Percentiles rank a stretch among this genome's conserved stretches.
Evolutionary conservation across 2,888 invertebrate genomes (phyloP).

Genomic region (Seira musarum): DNA sequence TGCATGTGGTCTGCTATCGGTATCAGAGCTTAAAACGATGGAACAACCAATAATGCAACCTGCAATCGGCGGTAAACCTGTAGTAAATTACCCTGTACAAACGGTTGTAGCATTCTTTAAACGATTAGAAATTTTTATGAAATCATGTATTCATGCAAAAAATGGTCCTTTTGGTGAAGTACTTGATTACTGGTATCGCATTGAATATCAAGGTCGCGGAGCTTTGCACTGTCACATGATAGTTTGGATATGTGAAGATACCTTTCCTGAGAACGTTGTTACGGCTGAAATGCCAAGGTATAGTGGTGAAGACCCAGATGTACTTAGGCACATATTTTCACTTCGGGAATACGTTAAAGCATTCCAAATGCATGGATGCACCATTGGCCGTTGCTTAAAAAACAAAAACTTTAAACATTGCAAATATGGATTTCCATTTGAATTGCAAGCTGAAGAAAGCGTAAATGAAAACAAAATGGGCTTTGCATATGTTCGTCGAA

Average conservation of each 20-base stretch:
- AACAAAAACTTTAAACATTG: neutral
- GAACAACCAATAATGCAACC: constrained; percentile 23
- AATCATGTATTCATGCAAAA: constrained; percentile 16
- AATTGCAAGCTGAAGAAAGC: neutral
- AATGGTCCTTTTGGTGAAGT: constrained; percentile 33
- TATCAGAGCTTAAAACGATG: neutral
- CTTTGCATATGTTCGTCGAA: constrained; percentile 8
- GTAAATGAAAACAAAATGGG: constrained; percentile 14
- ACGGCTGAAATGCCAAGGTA: constrained; percentile 34
- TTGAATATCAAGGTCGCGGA: constrained; percentile 30
- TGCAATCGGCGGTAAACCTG: constrained; percentile 20
- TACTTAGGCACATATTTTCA: neutral
- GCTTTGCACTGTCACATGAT: constrained; percentile 31
- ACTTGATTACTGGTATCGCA: constrained; percentile 24
- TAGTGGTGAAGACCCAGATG: neutral
- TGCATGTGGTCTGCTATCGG: constrained; percentile 3
- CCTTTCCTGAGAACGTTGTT: constrained; percentile 9
- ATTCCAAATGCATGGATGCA: constrained; percentile 16
- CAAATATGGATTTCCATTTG: constrained; percentile 29
- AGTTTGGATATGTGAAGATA: constrained; percentile 26
- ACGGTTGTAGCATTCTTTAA: constrained; percentile 20
- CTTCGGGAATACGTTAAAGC: constrained; percentile 20
- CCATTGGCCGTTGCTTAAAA: constrained; percentile 2
- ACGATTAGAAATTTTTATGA: constrained; percentile 23
- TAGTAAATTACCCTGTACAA: constrained; percentile 24